Evolutionary conservation across 2,113 vertebrate species (phyloP).

Genomic region (Erpornis zantholeuca): DNA sequence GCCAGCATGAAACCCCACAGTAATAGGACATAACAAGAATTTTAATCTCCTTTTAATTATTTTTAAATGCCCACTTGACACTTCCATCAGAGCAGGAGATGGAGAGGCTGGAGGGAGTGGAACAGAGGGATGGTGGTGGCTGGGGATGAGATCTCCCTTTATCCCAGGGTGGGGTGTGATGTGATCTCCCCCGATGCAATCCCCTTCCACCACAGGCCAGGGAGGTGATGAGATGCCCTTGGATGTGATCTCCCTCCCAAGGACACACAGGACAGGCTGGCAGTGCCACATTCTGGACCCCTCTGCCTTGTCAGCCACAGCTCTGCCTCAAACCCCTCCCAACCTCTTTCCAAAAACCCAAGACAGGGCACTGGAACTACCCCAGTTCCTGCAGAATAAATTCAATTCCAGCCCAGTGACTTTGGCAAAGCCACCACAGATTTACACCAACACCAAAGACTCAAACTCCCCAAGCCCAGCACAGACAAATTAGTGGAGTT

Average conservation of each 20-base stretch:
- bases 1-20: background rate
- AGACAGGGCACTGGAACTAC: fast-evolving
- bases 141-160: no score
- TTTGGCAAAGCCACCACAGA: background rate
- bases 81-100: background rate
- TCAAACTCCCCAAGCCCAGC: fast-evolving
- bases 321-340: background rate
- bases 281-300: background rate
- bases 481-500: background rate
- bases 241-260: background rate
- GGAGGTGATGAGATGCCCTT: background rate
- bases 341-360: background rate
- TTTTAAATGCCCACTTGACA: background rate
- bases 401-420: fast-evolving
- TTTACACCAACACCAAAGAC: background rate
- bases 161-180: no score
- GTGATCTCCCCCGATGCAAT: background rate
- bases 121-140: background rate
- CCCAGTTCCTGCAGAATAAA: background rate
- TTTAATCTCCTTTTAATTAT: background rate
- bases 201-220: background rate
- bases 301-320: background rate
- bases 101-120: background rate
- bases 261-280: background rate
- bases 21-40: background rate